Base-by-base conservation (phyloP, 1,140 invertebrate species). In the Aphaenogaster rudis region DNA sequence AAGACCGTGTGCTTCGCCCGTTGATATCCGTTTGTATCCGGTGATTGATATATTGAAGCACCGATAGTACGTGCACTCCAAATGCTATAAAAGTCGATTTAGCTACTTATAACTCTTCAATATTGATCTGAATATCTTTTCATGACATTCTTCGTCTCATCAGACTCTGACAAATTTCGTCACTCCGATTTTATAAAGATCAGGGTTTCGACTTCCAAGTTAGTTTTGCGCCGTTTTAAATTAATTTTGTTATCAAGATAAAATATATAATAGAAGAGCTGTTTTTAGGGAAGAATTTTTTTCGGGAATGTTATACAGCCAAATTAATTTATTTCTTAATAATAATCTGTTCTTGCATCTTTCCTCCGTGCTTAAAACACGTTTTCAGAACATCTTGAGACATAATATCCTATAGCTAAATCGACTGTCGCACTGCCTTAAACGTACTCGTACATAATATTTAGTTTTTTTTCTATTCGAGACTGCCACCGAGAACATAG, bases 401-500 rank as follows among this genome's bases (percentile, higher is more conserved):
- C 15, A 28, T 1, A 76, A 36, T n/a, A 33, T 79, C 7, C 6
- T 8, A 33, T 45, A 69, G 78, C 48, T 81, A 71, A 81, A 81
- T 81, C 66, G 36, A 71, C 15, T n/a, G 36, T 54, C n/a, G 8
- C 6, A 45, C 6, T 52, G 45, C 6, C 1, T 81, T 28, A 48
- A 48, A 48, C 48, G 21, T 61, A 13, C 0, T 28, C 54, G 7
- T 48, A 59, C 36, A 42, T 36, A 71, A 28, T 28, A 28, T 28
- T 7, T 69, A 21, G n/a, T 17, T 42, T 42, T 33, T 57, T 57
- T 45, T 57, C 36, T 39, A 57, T 8, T 36, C 52, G 28, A 36
- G 11, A 61, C n/a, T 57, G 69, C 80, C 80, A 84, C 80, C 80
- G 69, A 84, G 54, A 63, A 57, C 80, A 76, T 50, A 48, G 17